Evolutionary conservation across 2,797 vertebrate species (phyloP), one percentile per base, ranked within the genome.

Genomic region (Poecilia velifera): DNA sequence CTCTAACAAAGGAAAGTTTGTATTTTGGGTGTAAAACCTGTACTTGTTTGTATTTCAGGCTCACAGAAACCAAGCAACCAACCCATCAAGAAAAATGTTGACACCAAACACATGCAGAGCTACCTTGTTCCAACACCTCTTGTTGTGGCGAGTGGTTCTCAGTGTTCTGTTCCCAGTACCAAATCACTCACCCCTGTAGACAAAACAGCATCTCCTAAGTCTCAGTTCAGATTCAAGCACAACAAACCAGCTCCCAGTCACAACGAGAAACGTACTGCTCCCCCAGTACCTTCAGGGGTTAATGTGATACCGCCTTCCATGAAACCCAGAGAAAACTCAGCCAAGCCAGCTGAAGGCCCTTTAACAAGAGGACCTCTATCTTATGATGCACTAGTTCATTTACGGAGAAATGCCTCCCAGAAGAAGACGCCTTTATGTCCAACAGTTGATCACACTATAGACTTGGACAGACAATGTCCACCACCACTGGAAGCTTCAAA

Each of bases 111-210:
- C 72, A 77, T 83, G 55, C 89, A 92, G 22, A 88, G 89, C 82
- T 94, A 89, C 77, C 82, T 94, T 80, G 93, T 96, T 82, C 95
- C 95, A 34, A 95, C 94, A 22, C 95, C 96, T 49, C 53, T 96
- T 71, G 86, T 94, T 70, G 34, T 94, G 73, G 94, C 95, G 2
- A 91, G 85, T 59, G 34, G 75, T 53, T 70, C 81, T 43, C 14
- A 75, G 1, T 39, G 49, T 71, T 70, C 87, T 36, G 64, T 74
- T 64, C 46, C 77, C 6, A 82, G 76, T 41, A 3, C 55, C 53
- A 90, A 89, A 76, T 68, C 41, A 5, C 66, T 70, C 4, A 4
- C 76, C 28, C 36, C 57, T 73, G 41, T 71, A 47, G 82, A 77
- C 31, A 82, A 83, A 31, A 86, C 84, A 20, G 9, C 51, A 31